A percentile compares a stretch with the other conserved stretches of the same genome.
phyloP scores from a whole-genome alignment of 2,113 vertebrate species.

The Ochotona princeps region DNA sequence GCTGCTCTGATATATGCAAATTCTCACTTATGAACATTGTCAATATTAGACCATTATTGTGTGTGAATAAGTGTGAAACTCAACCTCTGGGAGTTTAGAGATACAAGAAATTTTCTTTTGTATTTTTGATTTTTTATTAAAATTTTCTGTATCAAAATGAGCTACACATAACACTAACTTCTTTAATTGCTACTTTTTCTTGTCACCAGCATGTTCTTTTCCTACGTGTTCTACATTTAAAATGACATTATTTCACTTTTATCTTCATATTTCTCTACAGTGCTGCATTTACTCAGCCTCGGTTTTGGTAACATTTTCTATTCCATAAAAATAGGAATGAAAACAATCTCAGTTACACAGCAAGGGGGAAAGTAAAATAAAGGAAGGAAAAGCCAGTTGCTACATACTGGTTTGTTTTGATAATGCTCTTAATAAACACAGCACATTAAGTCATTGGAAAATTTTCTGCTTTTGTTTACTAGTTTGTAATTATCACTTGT shows the following conservation, averaged over 20 bases:
- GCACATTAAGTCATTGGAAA: neutral
- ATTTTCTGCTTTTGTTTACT: slow-evolving; percentile 33
- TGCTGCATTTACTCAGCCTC: neutral
- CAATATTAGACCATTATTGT: neutral
- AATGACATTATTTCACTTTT: neutral
- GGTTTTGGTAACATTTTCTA: slow-evolving; percentile 17
- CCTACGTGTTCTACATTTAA: neutral
- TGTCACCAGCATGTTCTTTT: neutral
- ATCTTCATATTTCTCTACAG: neutral
- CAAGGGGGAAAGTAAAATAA: neutral
- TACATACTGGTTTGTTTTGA: neutral
- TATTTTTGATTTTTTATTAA: neutral
- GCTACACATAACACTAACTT: neutral
- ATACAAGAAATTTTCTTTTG: neutral
- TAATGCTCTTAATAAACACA: neutral
- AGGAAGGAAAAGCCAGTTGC: slow-evolving; percentile 1
- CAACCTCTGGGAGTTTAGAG: neutral
- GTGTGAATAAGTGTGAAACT: neutral
- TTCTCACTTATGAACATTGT: neutral
- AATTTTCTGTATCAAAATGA: neutral
- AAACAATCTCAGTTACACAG: neutral
- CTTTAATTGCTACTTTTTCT: neutral
- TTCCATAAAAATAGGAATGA: neutral
- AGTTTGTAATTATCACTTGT: neutral
- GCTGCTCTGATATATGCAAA: neutral